Evolutionary conservation across 2,113 vertebrate genomes (phyloP).

Genomic region (Grammomys surdaster): DNA sequence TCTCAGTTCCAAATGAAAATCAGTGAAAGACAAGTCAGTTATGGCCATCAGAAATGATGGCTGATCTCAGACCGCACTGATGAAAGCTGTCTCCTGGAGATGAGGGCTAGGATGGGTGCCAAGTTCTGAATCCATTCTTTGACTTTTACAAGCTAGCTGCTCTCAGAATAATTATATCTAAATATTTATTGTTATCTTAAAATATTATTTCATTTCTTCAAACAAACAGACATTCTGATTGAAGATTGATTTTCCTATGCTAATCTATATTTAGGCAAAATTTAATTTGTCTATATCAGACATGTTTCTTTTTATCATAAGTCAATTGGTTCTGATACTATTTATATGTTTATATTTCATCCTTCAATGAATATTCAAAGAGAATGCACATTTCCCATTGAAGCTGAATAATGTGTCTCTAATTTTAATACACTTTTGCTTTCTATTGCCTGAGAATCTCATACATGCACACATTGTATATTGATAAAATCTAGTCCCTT

Average conservation of each 20-base stretch:
- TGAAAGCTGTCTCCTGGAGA: neutral
- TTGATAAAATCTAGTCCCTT: neutral
- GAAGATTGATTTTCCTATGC: neutral
- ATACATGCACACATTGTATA: neutral
- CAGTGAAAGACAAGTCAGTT: neutral
- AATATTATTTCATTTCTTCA: neutral
- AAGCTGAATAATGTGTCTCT: neutral
- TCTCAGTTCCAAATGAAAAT: constrained; percentile 1
- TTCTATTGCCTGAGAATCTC: neutral
- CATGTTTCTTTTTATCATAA: constrained; percentile 14
- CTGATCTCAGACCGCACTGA: neutral
- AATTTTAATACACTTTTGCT: neutral
- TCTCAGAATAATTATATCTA: neutral
- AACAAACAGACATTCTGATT: neutral
- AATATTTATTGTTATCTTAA: neutral
- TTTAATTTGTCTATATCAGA: neutral
- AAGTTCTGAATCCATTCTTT: neutral
- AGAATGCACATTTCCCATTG: neutral
- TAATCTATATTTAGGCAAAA: neutral
- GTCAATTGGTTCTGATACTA: neutral
- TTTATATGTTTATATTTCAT: neutral
- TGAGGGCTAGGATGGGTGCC: neutral
- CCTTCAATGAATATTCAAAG: neutral
- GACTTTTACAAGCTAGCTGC: neutral
- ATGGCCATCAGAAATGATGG: neutral